Percentiles rank a stretch among this genome's conserved stretches.
Conservation (phyloP, 23 tunicate genomes). For the Trididemnum miniatum region DNA sequence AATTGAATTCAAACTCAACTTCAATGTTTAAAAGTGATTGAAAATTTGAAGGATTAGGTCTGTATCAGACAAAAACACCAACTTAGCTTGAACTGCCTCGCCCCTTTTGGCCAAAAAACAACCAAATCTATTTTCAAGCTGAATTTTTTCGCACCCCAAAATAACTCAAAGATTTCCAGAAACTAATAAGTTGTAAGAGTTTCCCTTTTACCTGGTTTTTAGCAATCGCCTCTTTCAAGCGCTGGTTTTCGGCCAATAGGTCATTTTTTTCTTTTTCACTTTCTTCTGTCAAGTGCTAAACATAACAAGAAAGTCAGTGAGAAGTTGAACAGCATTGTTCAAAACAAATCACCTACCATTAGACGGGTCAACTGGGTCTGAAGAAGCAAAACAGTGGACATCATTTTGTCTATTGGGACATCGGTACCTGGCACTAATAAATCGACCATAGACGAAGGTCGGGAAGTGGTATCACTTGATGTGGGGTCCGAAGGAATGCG, state of each 20-base stretch:
- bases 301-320: background rate
- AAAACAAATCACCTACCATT: conserved; percentile 33
- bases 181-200: no score
- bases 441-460: conserved; percentile 38
- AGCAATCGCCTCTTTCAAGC: conserved; percentile 1
- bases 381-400: conserved; percentile 22
- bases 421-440: background rate
- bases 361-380: conserved; percentile 61
- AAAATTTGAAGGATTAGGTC: no score
- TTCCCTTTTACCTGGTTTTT: background rate
- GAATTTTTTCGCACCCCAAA: no score
- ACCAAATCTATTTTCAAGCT: no score
- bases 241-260: conserved; percentile 26
- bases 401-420: conserved; percentile 41
- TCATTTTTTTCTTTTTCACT: conserved; percentile 15
- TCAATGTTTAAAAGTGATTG: no score
- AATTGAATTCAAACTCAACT: no score
- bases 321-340: background rate
- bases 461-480: conserved; percentile 18
- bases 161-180: no score
- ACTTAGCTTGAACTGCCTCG: no score
- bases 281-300: conserved; percentile 27
- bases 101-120: no score
- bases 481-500: background rate
- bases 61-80: no score